Percentiles rank a stretch among this genome's conserved stretches.
Conservation (phyloP, 2,113 vertebrate genomes). For the Origma solitaria region DNA sequence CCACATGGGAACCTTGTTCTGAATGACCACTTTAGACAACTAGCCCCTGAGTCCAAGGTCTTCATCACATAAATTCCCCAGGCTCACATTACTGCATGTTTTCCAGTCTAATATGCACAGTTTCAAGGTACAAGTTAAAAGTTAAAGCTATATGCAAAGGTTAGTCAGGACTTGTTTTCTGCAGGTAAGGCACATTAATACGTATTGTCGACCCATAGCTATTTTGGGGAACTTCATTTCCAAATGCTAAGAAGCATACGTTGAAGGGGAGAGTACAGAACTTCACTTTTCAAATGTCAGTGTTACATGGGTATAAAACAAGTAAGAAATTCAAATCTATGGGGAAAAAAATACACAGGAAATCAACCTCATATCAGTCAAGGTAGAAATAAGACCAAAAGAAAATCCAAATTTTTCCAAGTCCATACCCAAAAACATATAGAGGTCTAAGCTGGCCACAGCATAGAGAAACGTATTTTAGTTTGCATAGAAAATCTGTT, state of each 20-base stretch:
- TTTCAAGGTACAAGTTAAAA: neutral
- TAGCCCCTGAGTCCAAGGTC: neutral
- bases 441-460: neutral
- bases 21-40: neutral
- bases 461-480: neutral
- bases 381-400: neutral
- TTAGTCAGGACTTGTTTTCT: neutral
- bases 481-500: neutral
- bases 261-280: neutral
- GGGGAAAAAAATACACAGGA: neutral
- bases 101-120: neutral
- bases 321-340: neutral
- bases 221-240: neutral
- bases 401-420: neutral
- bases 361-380: neutral
- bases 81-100: neutral
- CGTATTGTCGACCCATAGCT: neutral
- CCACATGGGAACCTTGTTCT: neutral
- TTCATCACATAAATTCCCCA: neutral
- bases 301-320: neutral
- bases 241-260: neutral
- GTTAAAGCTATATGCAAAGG: neutral
- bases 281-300: neutral
- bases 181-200: neutral
- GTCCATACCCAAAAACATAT: neutral